Percentiles rank a stretch among this genome's conserved stretches.
These are phyloP conservation scores for Penaeus japonicus DNA, from an alignment of 1,140 invertebrate species.

Conservation along the genomic window DNA sequence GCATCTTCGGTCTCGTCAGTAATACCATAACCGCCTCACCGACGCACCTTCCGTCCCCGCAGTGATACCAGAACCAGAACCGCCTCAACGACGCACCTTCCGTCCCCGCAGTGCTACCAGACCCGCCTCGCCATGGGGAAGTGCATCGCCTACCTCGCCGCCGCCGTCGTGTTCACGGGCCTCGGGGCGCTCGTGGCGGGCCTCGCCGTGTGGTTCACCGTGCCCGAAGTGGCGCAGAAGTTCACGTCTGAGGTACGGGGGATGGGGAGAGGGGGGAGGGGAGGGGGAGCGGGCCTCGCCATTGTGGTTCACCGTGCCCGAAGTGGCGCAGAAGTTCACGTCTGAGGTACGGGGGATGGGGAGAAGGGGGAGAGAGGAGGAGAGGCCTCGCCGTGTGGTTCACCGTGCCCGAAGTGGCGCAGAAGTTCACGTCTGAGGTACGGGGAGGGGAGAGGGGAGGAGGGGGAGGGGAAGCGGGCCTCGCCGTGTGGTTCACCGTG, in stretches of 20 bases:
- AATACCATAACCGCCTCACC: too few species aligned
- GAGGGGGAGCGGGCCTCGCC: background rate
- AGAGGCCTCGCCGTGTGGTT: background rate
- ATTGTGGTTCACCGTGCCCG: conserved; percentile 3
- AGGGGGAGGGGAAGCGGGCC: too few species aligned
- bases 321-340: background rate
- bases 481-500: background rate
- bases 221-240: background rate
- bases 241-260: background rate
- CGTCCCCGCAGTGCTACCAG: too few species aligned
- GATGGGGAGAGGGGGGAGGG: too few species aligned
- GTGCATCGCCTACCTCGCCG: conserved; percentile 23
- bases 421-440: too few species aligned
- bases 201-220: background rate
- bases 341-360: background rate
- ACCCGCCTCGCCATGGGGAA: background rate
- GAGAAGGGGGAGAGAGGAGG: too few species aligned
- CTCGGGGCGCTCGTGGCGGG: conserved; percentile 17
- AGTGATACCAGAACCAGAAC: too few species aligned
- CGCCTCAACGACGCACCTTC: too few species aligned
- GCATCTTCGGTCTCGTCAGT: too few species aligned
- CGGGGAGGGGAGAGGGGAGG: too few species aligned
- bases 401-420: too few species aligned
- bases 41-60: too few species aligned
- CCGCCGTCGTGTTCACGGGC: conserved; percentile 29